These are phyloP conservation scores for Therioaphis trifolii DNA, from an alignment of 2,888 invertebrate species.

Conservation along the genomic window DNA sequence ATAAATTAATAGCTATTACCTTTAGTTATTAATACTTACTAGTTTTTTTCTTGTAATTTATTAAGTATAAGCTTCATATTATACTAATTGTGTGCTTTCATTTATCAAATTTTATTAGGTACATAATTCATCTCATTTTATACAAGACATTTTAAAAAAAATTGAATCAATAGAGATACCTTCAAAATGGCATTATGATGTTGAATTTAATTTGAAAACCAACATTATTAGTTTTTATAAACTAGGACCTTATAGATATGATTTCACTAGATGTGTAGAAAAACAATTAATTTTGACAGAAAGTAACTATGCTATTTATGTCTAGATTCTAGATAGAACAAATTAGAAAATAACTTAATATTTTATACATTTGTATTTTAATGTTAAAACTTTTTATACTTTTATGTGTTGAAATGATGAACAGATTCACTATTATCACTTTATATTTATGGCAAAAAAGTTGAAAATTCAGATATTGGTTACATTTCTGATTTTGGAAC, in stretches of 20 bases:
- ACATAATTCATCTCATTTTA: neutral
- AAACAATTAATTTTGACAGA: slow-evolving; percentile 9
- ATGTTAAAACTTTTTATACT: neutral
- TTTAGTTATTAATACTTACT: neutral
- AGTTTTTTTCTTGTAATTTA: neutral
- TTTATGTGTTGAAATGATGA: neutral
- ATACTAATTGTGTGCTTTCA: too few species aligned
- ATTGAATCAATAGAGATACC: neutral
- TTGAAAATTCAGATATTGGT: neutral
- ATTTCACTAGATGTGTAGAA: neutral
- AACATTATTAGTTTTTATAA: neutral
- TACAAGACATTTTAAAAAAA: neutral
- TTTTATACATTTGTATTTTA: neutral
- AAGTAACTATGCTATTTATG: neutral
- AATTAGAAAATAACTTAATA: too few species aligned
- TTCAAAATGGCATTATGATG: neutral
- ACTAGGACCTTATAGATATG: neutral
- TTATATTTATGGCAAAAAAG: neutral
- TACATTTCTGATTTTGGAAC: too few species aligned
- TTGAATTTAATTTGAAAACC: neutral
- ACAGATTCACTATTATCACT: neutral
- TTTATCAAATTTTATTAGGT: neutral
- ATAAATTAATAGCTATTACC: neutral
- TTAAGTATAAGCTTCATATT: too few species aligned
- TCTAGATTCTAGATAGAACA: too few species aligned